Conservation (phyloP, 2,797 vertebrate species). For the Parauchenoglanis ngamensis region DNA sequence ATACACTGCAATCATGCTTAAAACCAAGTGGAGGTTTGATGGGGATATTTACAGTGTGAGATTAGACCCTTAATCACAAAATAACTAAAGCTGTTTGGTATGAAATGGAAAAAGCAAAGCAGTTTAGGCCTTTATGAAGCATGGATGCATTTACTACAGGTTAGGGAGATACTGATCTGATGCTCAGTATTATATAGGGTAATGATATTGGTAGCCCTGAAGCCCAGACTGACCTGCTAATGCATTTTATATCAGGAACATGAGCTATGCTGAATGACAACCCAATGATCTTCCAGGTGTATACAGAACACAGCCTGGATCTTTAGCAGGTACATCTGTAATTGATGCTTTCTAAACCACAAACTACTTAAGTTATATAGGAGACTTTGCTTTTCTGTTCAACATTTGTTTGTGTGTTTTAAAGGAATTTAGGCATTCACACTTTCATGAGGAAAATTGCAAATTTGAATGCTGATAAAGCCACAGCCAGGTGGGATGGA, state of each 20-base stretch:
- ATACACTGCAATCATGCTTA: neutral
- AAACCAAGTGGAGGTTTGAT: neutral
- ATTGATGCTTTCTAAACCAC: neutral
- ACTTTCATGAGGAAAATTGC: neutral
- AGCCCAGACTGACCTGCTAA: neutral
- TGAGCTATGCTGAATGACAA: neutral
- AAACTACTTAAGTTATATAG: neutral
- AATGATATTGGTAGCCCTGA: neutral
- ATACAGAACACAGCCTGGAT: neutral
- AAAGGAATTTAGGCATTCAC: neutral
- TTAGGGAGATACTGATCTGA: neutral
- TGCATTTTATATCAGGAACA: neutral
- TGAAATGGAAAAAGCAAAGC: neutral
- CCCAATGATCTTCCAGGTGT: neutral
- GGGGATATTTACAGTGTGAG: neutral
- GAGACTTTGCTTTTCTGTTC: neutral
- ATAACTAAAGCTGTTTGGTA: neutral
- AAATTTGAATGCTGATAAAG: neutral
- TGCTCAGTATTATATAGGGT: neutral
- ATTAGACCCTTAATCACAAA: neutral
- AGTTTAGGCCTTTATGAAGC: neutral
- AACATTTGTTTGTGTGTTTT: neutral
- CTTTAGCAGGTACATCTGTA: neutral
- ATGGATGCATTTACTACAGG: neutral
- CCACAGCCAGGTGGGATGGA: too few relatives aligned